Base-by-base conservation (phyloP, 2,888 invertebrate species). In the Ophion slaviceki region DNA sequence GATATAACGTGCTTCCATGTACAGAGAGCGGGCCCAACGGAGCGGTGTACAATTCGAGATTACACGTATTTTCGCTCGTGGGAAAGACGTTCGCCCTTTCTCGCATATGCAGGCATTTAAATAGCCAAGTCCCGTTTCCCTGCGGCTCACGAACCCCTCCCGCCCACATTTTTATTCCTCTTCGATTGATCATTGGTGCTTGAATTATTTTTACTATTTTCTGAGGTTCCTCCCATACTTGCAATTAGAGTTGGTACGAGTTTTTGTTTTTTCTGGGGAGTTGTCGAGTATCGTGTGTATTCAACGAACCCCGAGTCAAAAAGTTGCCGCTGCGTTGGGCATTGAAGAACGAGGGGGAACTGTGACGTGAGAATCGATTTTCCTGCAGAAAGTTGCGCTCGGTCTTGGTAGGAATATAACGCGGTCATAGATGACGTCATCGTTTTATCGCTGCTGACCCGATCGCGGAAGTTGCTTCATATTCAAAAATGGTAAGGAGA, bases 1-100 rank as follows among this genome's bases (percentile, higher is more conserved):
- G 86, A 83, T 83, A 86, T 62, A 77, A 80, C 83, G 57, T 47
- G 62, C 64, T 76, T 7, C 67, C 20, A 32, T 45, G 64, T 32
- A 47, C 11, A 47, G 47, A 77, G 77, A 83, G 28, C 68, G 47
- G 47, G 59, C 59, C 66, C 79, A 79, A 82, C 85, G 77, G 66
- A 66, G 76, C 78, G 70, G 80, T 83, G 83, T 78, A 83, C 82
- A 83, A 80, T 86, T 83, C 68, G 57, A 80, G 83, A 86, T 86
- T 86, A 86, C 86, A 83, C 77, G 72, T 67, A 82, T 86, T 86
- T 80, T 82, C 82, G 45, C 80, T 61, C 83, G 82, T 86, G 86
- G 86, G 83, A 86, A 86, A 77, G 83, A 83, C 77, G 80, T 53
- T 77, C 32, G 68, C 75, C 66, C 77, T 77, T 80, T 82, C 82